A percentile compares a stretch with the other conserved stretches of the same genome.
Conservation (phyloP, 2,797 vertebrate genomes). For the Rhynchotus rufescens region DNA sequence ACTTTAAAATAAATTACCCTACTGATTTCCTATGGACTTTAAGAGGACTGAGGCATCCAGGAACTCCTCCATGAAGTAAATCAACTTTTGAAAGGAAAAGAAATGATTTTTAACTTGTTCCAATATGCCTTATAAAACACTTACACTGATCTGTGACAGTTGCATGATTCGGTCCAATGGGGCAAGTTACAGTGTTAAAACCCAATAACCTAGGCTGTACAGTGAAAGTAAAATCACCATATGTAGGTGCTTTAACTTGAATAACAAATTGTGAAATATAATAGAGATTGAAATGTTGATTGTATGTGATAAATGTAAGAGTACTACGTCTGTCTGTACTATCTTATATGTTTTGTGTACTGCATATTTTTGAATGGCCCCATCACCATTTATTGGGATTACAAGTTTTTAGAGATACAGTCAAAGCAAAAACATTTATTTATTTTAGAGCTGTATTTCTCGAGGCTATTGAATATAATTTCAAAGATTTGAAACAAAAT, state of each 20-base stretch:
- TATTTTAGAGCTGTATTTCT: conserved; percentile 50
- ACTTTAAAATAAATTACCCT: conserved; percentile 78
- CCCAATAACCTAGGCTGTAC: conserved; percentile 84
- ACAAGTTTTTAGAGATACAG: conserved; percentile 84
- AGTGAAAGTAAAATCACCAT: conserved; percentile 85
- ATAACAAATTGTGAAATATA: conserved; percentile 84
- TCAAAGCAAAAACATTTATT: conserved; percentile 86
- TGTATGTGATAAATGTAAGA: conserved; percentile 89
- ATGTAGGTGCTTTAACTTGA: conserved; percentile 85
- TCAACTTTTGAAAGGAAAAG: conserved; percentile 86
- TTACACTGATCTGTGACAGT: conserved; percentile 91
- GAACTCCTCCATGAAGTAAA: conserved; percentile 87
- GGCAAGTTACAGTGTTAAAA: conserved; percentile 83
- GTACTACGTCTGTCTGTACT: conserved; percentile 87
- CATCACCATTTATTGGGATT: conserved; percentile 77
- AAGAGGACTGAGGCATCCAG: conserved; percentile 87
- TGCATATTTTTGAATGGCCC: conserved; percentile 84
- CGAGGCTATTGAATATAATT: conserved; percentile 52
- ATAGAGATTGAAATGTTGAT: conserved; percentile 85
- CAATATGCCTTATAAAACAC: conserved; percentile 98
- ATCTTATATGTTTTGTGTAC: conserved; percentile 85
- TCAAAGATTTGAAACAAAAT: conserved; percentile 39
- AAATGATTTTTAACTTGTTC: conserved; percentile 93
- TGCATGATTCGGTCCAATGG: conserved; percentile 87
- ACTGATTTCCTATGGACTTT: conserved; percentile 74